Percentiles rank a stretch among this genome's conserved stretches.
Conservation (phyloP, 2,888 invertebrate genomes). For the Zaprionus obscuricornis region DNA sequence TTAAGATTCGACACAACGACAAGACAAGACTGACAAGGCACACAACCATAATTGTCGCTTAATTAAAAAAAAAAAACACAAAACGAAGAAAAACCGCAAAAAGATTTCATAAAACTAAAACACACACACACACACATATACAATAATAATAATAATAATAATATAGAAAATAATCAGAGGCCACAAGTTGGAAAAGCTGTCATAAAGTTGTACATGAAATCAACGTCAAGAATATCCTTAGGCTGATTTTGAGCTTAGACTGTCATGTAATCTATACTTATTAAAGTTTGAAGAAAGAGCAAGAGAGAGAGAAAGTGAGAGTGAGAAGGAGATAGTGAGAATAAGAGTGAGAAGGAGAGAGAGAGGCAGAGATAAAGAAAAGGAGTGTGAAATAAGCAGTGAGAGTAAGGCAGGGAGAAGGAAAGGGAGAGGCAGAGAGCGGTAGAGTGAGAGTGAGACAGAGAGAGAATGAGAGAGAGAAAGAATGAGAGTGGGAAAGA, state of each 20-base stretch:
- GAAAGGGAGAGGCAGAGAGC: no score
- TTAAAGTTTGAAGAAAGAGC: constrained; percentile 49
- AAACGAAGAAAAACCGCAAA: constrained; percentile 3
- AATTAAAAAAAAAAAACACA: constrained; percentile 45
- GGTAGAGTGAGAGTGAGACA: no score
- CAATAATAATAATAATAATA: no score
- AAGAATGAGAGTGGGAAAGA: no score
- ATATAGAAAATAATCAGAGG: no score
- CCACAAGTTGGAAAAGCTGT: constrained; percentile 20
- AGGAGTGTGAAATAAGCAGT: no score
- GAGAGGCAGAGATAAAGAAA: no score
- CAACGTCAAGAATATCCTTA: constrained; percentile 15
- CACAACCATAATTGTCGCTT: constrained; percentile 48
- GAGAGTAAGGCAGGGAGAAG: no score
- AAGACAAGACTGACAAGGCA: constrained; percentile 28
- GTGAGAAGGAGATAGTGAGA: not conserved
- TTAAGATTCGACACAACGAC: constrained; percentile 44
- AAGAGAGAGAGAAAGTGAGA: constrained; percentile 10
- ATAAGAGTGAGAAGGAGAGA: no score
- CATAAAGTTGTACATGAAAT: constrained; percentile 24
- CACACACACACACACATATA: constrained; percentile 16
- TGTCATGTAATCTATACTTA: constrained; percentile 41
- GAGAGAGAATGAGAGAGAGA: no score
- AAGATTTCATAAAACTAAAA: constrained; percentile 11
- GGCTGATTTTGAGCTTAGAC: constrained; percentile 16